Conservation (phyloP, 2,888 invertebrate species). For the Portevinia maculata region DNA sequence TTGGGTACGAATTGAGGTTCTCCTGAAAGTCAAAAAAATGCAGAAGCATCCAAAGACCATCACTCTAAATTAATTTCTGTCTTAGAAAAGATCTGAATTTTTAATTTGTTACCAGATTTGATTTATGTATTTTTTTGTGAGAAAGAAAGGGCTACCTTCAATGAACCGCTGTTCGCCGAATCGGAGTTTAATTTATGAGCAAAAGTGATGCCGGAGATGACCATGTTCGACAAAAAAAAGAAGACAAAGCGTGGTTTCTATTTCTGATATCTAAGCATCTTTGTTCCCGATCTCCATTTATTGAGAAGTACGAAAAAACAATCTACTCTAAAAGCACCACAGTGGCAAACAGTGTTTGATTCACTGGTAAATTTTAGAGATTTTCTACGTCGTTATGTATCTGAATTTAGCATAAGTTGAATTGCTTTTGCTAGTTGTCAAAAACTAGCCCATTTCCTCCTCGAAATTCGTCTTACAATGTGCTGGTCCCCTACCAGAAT, state of each 20-base stretch:
- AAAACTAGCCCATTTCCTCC: too few species aligned
- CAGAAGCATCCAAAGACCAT: conserved; percentile 61
- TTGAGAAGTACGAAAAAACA: neutral
- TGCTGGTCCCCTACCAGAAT: too few species aligned
- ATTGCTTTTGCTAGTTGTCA: too few species aligned
- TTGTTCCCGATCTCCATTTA: conserved; percentile 13
- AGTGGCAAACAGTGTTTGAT: too few species aligned
- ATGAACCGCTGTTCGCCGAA: conserved; percentile 50
- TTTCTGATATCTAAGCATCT: conserved; percentile 2
- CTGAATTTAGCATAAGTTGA: too few species aligned
- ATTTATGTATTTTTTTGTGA: conserved; percentile 27
- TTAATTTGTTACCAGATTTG: conserved; percentile 52
- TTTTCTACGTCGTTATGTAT: too few species aligned
- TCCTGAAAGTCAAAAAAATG: conserved; percentile 29
- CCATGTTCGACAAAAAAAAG: conserved; percentile 10
- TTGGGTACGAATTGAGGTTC: neutral
- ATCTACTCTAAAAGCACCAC: too few species aligned
- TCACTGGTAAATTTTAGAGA: too few species aligned
- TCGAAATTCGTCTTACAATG: too few species aligned
- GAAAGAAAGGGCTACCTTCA: neutral
- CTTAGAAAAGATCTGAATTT: conserved; percentile 52
- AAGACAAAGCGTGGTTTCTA: neutral
- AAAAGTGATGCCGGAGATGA: conserved; percentile 25
- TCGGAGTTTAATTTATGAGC: conserved; percentile 53
- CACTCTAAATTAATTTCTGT: conserved; percentile 66